Conservation (phyloP, 2,888 invertebrate genomes). For the Drosophila multiciliata region DNA sequence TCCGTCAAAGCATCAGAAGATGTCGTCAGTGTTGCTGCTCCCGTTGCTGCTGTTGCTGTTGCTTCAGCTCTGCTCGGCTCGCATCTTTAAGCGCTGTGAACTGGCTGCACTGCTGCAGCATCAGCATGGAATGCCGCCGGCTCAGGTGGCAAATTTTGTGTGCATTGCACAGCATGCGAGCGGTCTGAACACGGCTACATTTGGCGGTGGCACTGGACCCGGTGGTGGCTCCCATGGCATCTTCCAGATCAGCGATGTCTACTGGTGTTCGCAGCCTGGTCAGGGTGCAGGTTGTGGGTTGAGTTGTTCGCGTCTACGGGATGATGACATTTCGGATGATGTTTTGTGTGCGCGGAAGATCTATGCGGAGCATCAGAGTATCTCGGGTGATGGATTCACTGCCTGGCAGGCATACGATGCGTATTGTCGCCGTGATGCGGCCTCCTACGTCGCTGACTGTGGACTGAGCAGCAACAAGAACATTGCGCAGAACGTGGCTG, state of each 20-base stretch:
- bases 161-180: constrained; percentile 90
- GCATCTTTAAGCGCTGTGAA: constrained; percentile 89
- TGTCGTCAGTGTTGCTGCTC: constrained; percentile 46
- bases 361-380: constrained; percentile 88
- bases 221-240: constrained; percentile 89
- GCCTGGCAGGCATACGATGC: constrained; percentile 83
- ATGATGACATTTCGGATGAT: constrained; percentile 90
- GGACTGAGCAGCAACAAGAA: constrained; percentile 6
- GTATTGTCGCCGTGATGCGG: constrained; percentile 77
- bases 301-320: constrained; percentile 87
- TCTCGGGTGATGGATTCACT: constrained; percentile 90
- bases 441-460: constrained; percentile 81
- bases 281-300: constrained; percentile 88
- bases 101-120: constrained; percentile 88
- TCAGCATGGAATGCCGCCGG: constrained; percentile 86
- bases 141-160: constrained; percentile 87
- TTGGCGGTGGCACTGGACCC: constrained; percentile 84
- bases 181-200: constrained; percentile 88
- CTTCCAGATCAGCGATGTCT: constrained; percentile 90
- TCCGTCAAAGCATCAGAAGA: constrained; percentile 57
- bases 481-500: constrained; percentile 35
- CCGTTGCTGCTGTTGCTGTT: constrained; percentile 31
- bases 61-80: constrained; percentile 22
- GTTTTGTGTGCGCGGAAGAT: constrained; percentile 88
- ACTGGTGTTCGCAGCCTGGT: constrained; percentile 88